These are phyloP conservation scores for Budorcas taxicolor DNA, from an alignment of 2,113 vertebrate genomes.

Conservation along the genomic window DNA sequence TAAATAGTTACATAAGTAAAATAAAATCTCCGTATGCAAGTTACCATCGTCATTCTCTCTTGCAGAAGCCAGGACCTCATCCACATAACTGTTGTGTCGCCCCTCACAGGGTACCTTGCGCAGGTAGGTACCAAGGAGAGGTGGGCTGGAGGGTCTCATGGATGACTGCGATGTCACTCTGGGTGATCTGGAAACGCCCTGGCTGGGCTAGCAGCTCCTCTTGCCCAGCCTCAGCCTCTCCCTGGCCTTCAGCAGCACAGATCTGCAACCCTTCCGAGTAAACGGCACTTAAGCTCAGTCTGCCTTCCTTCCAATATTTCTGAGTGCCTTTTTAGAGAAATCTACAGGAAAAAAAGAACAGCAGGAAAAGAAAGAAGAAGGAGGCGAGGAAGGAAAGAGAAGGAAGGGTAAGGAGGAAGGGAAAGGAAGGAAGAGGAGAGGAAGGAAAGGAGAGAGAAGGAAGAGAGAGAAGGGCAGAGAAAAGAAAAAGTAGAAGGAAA, in stretches of 20 bases:
- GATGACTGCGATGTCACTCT: not conserved
- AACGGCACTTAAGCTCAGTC: not conserved
- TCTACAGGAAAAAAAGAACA: not conserved
- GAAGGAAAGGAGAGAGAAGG: not conserved
- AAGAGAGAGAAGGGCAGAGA: not conserved
- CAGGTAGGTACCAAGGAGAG: too few relatives aligned
- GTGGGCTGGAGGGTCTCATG: not conserved
- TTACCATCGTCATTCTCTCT: not conserved
- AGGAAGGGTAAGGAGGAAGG: not conserved
- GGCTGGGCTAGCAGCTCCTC: not conserved
- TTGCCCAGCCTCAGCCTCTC: not conserved
- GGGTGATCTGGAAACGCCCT: not conserved
- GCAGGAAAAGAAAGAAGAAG: not conserved
- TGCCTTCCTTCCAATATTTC: not conserved
- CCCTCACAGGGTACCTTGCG: fast-evolving
- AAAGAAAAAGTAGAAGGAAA: not conserved
- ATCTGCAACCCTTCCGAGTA: fast-evolving
- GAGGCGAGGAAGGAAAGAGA: too few relatives aligned
- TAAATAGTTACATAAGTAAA: not conserved
- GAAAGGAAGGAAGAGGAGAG: too few relatives aligned
- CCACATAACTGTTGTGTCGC: not conserved
- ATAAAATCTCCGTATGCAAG: not conserved
- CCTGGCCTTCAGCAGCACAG: too few relatives aligned
- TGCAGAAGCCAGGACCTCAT: not conserved
- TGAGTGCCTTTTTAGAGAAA: not conserved